Conservation (phyloP, 2,888 invertebrate genomes). For the Drosophila hamatofila region DNA sequence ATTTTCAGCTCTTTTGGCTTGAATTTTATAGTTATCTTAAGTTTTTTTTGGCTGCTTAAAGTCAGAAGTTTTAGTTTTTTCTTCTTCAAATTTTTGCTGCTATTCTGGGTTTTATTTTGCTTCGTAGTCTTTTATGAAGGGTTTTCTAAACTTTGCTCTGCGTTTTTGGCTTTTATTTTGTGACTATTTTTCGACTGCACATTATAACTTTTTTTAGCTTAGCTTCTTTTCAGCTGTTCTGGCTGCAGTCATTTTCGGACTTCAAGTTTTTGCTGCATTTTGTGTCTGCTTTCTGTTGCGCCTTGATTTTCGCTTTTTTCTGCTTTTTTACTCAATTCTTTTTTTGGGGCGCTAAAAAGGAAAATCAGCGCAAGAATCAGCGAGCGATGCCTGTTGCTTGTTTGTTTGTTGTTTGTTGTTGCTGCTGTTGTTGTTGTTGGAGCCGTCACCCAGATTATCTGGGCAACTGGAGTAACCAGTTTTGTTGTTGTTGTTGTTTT, state of each 20-base stretch:
- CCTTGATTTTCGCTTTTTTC: constrained; percentile 12
- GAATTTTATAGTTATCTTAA: too few species aligned
- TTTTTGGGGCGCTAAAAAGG: constrained; percentile 72
- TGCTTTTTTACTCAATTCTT: constrained; percentile 7
- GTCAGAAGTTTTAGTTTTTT: too few species aligned
- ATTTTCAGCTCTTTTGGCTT: too few species aligned
- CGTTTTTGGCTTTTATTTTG: constrained; percentile 3
- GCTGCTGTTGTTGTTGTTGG: constrained; percentile 50
- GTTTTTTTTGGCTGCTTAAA: too few species aligned
- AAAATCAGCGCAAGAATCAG: constrained; percentile 68
- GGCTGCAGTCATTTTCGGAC: background rate
- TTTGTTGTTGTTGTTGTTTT: constrained; percentile 60
- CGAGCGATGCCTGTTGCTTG: constrained; percentile 45
- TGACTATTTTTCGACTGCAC: constrained; percentile 21
- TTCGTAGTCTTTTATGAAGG: background rate
- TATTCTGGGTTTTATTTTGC: background rate
- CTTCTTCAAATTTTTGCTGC: too few species aligned
- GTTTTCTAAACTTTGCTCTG: background rate
- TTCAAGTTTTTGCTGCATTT: constrained; percentile 18
- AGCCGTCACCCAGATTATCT: constrained; percentile 85
- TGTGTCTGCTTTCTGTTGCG: constrained; percentile 38
- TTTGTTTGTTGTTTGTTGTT: constrained; percentile 30
- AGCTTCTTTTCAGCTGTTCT: background rate
- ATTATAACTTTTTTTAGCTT: background rate
- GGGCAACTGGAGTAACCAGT: constrained; percentile 85